These are phyloP conservation scores for Drosophila takahashii DNA, from an alignment of 1,140 invertebrate species.

Conservation along the genomic window DNA sequence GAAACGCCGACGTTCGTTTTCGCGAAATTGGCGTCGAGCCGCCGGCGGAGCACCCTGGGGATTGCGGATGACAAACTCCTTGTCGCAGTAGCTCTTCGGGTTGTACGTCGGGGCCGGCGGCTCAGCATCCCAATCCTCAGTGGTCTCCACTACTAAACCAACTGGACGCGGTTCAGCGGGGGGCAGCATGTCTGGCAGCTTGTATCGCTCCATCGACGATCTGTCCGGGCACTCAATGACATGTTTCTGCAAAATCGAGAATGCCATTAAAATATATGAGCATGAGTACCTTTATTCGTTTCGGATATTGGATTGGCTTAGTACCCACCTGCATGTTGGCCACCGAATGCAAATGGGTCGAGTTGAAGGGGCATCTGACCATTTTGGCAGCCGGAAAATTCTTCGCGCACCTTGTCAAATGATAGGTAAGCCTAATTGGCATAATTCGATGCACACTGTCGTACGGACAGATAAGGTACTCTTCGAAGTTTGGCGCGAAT, in stretches of 20 bases:
- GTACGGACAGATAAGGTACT: conserved; percentile 37
- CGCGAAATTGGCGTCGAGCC: conserved; percentile 25
- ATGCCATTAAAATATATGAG: neutral
- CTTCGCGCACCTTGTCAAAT: conserved; percentile 38
- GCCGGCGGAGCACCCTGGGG: conserved; percentile 12
- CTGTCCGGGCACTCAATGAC: conserved; percentile 17
- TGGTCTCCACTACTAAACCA: neutral
- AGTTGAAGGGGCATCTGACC: conserved; percentile 46
- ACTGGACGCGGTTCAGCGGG: neutral
- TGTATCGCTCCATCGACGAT: neutral
- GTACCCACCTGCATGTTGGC: conserved; percentile 27
- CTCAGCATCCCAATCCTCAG: conserved; percentile 58
- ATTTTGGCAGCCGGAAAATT: conserved; percentile 28
- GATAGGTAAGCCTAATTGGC: conserved; percentile 9
- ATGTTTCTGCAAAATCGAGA: conserved; percentile 19
- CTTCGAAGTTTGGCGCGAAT: neutral
- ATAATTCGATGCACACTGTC: conserved; percentile 28
- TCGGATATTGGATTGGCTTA: too few species aligned
- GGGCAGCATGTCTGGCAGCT: conserved; percentile 9
- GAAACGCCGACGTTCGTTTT: conserved; percentile 30
- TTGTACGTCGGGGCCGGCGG: conserved; percentile 39
- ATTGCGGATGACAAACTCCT: conserved; percentile 13
- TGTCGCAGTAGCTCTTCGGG: conserved; percentile 21
- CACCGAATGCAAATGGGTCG: conserved; percentile 11
- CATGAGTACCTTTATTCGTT: too few species aligned